Conservation (phyloP, 2,113 vertebrate genomes). For the Ptychochromis oligacanthus region DNA sequence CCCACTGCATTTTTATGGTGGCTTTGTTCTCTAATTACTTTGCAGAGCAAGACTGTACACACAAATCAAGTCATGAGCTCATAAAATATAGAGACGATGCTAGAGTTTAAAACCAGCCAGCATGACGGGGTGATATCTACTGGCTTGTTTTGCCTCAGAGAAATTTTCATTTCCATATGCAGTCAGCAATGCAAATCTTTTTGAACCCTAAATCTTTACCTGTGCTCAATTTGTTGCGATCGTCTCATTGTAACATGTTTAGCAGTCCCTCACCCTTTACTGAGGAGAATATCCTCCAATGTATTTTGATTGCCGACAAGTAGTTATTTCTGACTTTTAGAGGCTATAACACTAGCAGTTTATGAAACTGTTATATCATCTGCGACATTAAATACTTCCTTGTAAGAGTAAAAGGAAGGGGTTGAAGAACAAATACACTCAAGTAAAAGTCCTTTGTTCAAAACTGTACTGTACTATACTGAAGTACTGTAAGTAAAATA, state of each 20-base stretch:
- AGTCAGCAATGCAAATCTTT: slow-evolving; percentile 43
- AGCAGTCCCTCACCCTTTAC: background rate
- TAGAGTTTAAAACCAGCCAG: slow-evolving; percentile 56
- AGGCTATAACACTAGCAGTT: background rate
- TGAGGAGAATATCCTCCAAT: background rate
- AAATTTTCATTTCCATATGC: slow-evolving; percentile 43
- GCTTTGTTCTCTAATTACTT: slow-evolving; percentile 58
- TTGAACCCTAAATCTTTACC: slow-evolving; percentile 47
- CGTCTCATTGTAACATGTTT: background rate
- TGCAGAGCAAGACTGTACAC: slow-evolving; percentile 37
- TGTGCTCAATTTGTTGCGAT: slow-evolving; percentile 6
- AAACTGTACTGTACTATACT: background rate
- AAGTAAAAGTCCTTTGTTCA: background rate
- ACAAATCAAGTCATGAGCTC: slow-evolving; percentile 53
- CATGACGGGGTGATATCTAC: slow-evolving; percentile 42
- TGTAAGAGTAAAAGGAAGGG: background rate
- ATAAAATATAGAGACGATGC: slow-evolving; percentile 56
- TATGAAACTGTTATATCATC: slow-evolving; percentile 10
- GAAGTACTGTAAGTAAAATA: background rate
- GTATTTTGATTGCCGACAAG: background rate
- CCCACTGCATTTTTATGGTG: slow-evolving; percentile 13
- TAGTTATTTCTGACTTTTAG: slow-evolving; percentile 16
- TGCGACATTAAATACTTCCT: slow-evolving; percentile 3
- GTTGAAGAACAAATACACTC: background rate
- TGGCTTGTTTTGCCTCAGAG: slow-evolving; percentile 42